A percentile compares a stretch with the other conserved stretches of the same genome.
Conservation (phyloP, 2,113 vertebrate species). For the Elephas maximus region DNA sequence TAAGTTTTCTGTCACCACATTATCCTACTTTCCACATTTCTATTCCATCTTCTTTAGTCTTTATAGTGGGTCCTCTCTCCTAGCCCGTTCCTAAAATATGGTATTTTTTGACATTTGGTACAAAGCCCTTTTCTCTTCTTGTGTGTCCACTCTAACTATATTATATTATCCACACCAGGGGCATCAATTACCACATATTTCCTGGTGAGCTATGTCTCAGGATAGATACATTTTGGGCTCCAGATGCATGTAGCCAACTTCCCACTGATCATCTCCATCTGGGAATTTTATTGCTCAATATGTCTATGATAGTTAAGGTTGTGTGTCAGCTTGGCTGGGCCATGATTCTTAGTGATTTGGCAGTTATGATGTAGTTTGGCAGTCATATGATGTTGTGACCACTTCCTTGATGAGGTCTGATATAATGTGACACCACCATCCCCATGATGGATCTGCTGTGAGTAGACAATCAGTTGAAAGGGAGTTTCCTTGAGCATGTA, state of each 20-base stretch:
- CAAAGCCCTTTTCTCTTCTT: background rate
- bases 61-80: background rate
- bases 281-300: background rate
- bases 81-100: background rate
- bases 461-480: no score
- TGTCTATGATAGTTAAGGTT: background rate
- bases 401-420: no score
- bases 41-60: background rate
- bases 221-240: background rate
- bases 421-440: no score
- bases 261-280: background rate
- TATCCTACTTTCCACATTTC: background rate
- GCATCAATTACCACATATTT: background rate
- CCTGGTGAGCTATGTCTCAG: background rate
- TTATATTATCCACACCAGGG: background rate
- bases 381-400: no score
- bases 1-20: background rate
- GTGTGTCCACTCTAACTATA: background rate
- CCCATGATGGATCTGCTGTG: no score
- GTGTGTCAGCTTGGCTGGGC: no score
- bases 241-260: background rate
- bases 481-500: no score
- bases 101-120: background rate
- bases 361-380: no score
- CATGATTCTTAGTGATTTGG: no score